These are phyloP conservation scores for Drosophila tropicalis DNA, from an alignment of 1,140 invertebrate genomes.

Conservation along the genomic window DNA sequence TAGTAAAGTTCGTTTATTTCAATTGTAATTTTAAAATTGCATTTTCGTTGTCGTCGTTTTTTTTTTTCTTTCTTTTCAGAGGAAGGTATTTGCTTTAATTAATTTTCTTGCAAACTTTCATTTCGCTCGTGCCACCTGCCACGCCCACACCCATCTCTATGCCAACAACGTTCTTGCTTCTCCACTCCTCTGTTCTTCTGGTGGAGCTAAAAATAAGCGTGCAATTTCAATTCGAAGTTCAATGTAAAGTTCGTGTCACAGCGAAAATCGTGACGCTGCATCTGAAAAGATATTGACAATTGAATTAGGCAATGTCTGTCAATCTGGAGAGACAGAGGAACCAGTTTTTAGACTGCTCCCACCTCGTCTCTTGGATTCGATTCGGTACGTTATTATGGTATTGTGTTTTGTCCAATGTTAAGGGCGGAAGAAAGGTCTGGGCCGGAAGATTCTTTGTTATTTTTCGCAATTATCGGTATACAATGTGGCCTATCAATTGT, in stretches of 20 bases:
- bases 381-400: neutral
- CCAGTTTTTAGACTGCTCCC: neutral
- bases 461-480: slow-evolving; percentile 40
- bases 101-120: slow-evolving; percentile 13
- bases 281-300: slow-evolving; percentile 67
- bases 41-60: slow-evolving; percentile 3
- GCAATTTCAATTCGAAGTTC: slow-evolving; percentile 60
- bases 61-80: too few species aligned
- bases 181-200: neutral
- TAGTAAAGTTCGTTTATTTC: slow-evolving; percentile 5
- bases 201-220: slow-evolving; percentile 17
- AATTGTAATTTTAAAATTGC: slow-evolving; percentile 7
- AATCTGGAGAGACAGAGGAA: slow-evolving; percentile 12
- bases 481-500: slow-evolving; percentile 62
- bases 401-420: slow-evolving; percentile 22
- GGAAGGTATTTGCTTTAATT: neutral
- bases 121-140: slow-evolving; percentile 20
- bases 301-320: slow-evolving; percentile 67
- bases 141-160: slow-evolving; percentile 21
- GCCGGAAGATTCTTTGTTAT: neutral
- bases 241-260: slow-evolving; percentile 44
- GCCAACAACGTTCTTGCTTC: neutral
- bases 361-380: neutral
- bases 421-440: slow-evolving; percentile 18
- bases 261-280: slow-evolving; percentile 67